phyloP scores from a whole-genome alignment of 2,113 vertebrate species.

The Electrona antarctica region DNA sequence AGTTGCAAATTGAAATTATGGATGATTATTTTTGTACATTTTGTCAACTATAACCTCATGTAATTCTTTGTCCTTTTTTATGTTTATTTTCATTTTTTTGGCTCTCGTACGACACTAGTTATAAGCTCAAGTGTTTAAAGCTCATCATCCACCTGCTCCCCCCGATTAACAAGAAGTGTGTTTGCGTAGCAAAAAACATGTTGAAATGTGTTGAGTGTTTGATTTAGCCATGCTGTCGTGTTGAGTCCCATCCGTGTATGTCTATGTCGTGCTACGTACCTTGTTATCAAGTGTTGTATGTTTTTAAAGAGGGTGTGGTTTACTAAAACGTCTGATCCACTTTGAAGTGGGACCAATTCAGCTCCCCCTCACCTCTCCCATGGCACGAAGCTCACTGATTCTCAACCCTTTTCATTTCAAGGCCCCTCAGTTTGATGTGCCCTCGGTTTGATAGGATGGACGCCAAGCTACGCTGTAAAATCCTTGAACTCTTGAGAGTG shows the following conservation, averaged over 20 bases:
- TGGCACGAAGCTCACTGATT: not conserved
- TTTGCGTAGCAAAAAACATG: not conserved
- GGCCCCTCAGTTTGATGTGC: too few relatives aligned
- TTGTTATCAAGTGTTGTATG: slow-evolving; percentile 9
- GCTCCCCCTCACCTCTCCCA: not conserved
- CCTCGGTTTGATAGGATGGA: too few relatives aligned
- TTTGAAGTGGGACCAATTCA: slow-evolving; percentile 17
- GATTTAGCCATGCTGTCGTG: not conserved
- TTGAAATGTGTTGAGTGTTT: not conserved
- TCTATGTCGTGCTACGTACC: not conserved
- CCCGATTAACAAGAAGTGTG: slow-evolving; percentile 30
- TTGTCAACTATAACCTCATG: slow-evolving; percentile 27
- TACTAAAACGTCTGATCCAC: slow-evolving; percentile 5
- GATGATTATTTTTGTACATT: slow-evolving; percentile 57
- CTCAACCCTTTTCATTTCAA: too few relatives aligned
- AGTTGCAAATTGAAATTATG: slow-evolving; percentile 66
- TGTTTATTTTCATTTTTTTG: not conserved
- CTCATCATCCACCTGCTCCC: slow-evolving; percentile 14
- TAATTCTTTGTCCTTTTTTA: not conserved
- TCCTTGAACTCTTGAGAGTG: too few relatives aligned
- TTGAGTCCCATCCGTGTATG: not conserved
- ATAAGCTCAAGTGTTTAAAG: slow-evolving; percentile 20
- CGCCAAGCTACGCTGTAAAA: too few relatives aligned
- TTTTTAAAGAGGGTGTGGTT: not conserved
- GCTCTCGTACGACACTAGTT: slow-evolving; percentile 31